Evolutionary conservation across 2,888 invertebrate genomes (phyloP), one percentile per base, ranked within the genome.

Genomic region (Agrotis segetum): DNA sequence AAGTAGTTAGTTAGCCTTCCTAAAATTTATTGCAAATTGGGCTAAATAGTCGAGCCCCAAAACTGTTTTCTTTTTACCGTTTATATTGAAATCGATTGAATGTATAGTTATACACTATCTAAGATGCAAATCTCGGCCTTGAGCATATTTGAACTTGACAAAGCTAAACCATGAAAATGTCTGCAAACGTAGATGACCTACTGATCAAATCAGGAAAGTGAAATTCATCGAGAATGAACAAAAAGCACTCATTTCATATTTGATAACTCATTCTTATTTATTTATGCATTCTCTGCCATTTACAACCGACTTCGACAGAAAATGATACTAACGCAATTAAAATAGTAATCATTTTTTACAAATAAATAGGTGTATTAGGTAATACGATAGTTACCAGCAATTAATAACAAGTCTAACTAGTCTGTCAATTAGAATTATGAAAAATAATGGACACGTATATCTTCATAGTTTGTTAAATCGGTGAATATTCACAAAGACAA

Each of bases 271-370:
- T 53, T 24, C 19, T 24, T 58, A 52, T 29, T 47, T 16, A 59
- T 21, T 44, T 40, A 40, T 24, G 29, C 52, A 56, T 21, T 34
- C 16, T 49, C 47, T 52, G 69, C 19, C 59, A 76, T 72, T 61
- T 67, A 61, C 52, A 13, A 21, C 21, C 16, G n/a, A 53, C 52
- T 67, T 60, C 21, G 34, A 67, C 60, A 40, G 13, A 50, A 62
- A 47, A 66, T 58, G 1, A 72, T 49, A 56, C 13, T 9, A 29
- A 44, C 24, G 7, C n/a, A 2, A 24, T 44, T 61, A 44, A 6
- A 7, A 34, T 34, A 34, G 34, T 34, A 7, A 7, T 34, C 7
- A 6, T 7, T 34, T 34, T 34, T 34, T 7, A 34, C 34, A 34
- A 6, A 34, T 34, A 34, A 34, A 34, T 34, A 34, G 6, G 24